These are phyloP conservation scores for Psilopogon haemacephalus DNA, from an alignment of 2,113 vertebrate species.

Conservation along the genomic window DNA sequence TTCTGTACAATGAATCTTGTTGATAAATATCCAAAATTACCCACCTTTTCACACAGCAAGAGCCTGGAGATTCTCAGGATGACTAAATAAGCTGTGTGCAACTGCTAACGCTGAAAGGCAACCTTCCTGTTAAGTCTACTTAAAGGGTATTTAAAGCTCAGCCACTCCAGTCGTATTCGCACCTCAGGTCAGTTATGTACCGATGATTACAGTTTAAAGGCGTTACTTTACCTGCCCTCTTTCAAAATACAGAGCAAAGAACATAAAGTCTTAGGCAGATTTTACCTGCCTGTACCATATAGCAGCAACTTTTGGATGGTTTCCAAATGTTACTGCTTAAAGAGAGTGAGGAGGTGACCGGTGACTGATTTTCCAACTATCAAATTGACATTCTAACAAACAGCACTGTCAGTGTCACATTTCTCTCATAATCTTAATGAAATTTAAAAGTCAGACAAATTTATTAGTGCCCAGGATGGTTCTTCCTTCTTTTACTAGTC, in stretches of 20 bases:
- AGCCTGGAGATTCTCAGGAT: background rate
- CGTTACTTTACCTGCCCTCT: background rate
- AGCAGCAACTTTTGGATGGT: background rate
- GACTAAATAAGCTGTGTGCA: background rate
- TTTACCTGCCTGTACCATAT: background rate
- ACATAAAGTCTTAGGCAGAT: background rate
- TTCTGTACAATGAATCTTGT: background rate
- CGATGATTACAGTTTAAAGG: background rate
- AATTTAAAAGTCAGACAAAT: background rate
- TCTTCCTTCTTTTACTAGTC: background rate
- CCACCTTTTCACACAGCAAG: conserved; percentile 58
- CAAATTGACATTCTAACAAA: background rate
- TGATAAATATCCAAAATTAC: conserved; percentile 1
- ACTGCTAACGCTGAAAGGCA: background rate
- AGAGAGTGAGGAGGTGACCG: background rate
- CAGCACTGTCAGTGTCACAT: background rate
- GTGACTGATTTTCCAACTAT: background rate
- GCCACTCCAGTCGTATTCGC: background rate
- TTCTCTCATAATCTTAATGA: background rate
- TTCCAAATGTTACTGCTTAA: background rate
- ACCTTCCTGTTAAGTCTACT: conserved; percentile 68
- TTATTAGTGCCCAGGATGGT: background rate
- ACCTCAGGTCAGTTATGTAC: background rate
- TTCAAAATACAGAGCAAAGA: background rate
- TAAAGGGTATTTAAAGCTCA: conserved; percentile 61